Conservation (phyloP, 2,113 vertebrate species). For the Nothobranchius furzeri region DNA sequence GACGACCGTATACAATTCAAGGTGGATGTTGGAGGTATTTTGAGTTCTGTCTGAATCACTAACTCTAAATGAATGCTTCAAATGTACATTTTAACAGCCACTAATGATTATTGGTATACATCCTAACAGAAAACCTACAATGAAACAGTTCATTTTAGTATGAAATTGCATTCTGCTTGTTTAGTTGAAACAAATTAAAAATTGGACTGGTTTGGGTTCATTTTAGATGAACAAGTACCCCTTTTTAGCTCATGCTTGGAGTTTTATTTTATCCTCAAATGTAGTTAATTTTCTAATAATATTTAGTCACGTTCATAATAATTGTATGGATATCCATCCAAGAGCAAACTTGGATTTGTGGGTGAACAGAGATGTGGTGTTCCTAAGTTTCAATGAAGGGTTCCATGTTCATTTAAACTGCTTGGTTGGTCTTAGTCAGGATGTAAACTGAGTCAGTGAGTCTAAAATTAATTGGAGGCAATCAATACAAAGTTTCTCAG, state of each 20-base stretch:
- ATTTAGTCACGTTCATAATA: too few relatives aligned
- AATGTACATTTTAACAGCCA: neutral
- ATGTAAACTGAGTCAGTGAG: too few relatives aligned
- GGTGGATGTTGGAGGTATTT: conserved; percentile 83
- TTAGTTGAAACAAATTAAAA: too few relatives aligned
- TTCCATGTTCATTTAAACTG: neutral
- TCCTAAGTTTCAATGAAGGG: too few relatives aligned
- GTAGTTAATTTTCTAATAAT: too few relatives aligned
- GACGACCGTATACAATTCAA: conserved; percentile 81
- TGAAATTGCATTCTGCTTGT: neutral
- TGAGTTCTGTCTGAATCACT: conserved; percentile 70
- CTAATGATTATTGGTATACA: conserved; percentile 13
- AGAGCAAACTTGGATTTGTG: neutral
- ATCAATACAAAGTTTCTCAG: neutral
- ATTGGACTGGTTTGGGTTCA: too few relatives aligned
- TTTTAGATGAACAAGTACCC: too few relatives aligned
- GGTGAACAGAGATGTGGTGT: neutral
- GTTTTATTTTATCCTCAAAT: too few relatives aligned
- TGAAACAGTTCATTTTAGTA: neutral
- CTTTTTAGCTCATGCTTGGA: too few relatives aligned
- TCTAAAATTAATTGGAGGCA: too few relatives aligned
- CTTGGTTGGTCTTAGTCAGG: neutral
- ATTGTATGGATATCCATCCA: too few relatives aligned
- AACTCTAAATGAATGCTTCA: conserved; percentile 52
- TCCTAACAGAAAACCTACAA: neutral